Evolutionary conservation across 1,140 invertebrate species (phyloP).

Genomic region (Chlorops oryzae): DNA sequence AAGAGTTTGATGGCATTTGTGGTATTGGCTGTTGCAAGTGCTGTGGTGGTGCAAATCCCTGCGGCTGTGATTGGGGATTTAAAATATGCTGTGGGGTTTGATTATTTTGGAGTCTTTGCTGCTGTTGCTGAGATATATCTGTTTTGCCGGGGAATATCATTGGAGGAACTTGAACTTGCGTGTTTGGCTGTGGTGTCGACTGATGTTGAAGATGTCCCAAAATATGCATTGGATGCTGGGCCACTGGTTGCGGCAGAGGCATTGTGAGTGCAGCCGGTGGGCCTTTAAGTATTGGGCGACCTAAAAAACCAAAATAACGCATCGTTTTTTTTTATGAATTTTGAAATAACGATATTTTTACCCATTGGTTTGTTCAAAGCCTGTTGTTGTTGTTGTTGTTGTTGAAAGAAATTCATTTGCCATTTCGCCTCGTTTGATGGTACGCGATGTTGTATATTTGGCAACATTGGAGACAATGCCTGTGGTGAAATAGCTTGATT

Average conservation of each 20-base stretch:
- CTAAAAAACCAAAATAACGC: constrained; percentile 16
- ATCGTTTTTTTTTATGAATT: not conserved
- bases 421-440: constrained; percentile 27
- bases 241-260: constrained; percentile 14
- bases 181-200: not conserved
- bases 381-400: constrained; percentile 33
- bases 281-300: constrained; percentile 43
- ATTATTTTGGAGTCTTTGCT: constrained; percentile 3
- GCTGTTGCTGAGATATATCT: not conserved
- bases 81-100: no score
- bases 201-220: not conserved
- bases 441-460: constrained; percentile 20
- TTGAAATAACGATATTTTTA: constrained; percentile 4
- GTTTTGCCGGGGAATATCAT: not conserved
- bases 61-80: not conserved
- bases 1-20: not conserved
- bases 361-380: constrained; percentile 17
- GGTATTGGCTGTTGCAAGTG: constrained; percentile 5
- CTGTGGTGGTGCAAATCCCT: not conserved
- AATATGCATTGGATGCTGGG: not conserved
- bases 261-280: constrained; percentile 17
- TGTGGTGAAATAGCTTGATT: constrained; percentile 15
- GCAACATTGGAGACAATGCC: constrained; percentile 21
- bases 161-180: no score
- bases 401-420: constrained; percentile 38